Evolutionary conservation across 2,113 vertebrate genomes (phyloP), one percentile per base, ranked within the genome.

Genomic region (Ariopsis seemanni): DNA sequence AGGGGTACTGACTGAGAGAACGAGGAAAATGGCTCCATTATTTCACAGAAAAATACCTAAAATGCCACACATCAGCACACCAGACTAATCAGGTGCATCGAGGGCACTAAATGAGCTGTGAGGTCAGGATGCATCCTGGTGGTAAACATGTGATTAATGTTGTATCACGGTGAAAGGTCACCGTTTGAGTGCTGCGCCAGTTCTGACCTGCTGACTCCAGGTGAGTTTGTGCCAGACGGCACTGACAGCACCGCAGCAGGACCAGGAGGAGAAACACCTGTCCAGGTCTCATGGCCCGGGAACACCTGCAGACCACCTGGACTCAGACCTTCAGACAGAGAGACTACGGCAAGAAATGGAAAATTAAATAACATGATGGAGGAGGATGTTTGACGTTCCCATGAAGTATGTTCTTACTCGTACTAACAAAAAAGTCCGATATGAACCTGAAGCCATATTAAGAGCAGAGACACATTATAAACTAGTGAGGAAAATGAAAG

Each of bases 1-100:
- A 98, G 0, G 97, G 96, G 82, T 97, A 98, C 92, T 97, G 96
- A 92, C 97, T 99, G 94, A 58, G 27, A 30, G 86, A 85, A 69
- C 7, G 18, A 25, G 75, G 25, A 69, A 20, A 50, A 52, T 4
- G 10, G 8, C 17, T n/a, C 58, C 8, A 34, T 74, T 50, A 84
- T 79, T 15, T 60, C 5, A 82, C 34, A 48, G 4, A 84, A 84
- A 42, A 84, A 71, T 22, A 42, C 27, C 55, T 20, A 20, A 57
- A 82, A 17, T n/a, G 52, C 30, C 25, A 27, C 53, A 10, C 7
- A 2, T 4, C 30, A 34, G 8, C 25, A 78, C 22, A 9, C 10
- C 57, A 62, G 57, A 82, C 3, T 82, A 62, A 60, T 62, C 22
- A 22, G 9, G 4, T 57, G 52, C 22, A 27, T 25, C 25, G 7